A percentile compares a stretch with the other conserved stretches of the same genome.
These are phyloP conservation scores for Montipora sp. DNA, from an alignment of 64 coral and sea anemone species.

Conservation along the genomic window DNA sequence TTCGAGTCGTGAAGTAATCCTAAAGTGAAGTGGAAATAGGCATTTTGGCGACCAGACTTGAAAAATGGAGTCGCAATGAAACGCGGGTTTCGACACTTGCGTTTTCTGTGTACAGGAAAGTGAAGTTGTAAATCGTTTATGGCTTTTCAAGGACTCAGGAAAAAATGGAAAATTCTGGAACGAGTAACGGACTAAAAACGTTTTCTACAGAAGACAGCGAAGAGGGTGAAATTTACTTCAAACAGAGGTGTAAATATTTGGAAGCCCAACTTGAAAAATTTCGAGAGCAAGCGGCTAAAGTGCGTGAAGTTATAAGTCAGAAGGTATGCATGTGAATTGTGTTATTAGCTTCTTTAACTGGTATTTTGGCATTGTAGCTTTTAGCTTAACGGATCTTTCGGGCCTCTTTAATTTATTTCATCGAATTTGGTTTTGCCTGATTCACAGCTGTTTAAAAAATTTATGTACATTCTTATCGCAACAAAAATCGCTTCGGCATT, in stretches of 20 bases:
- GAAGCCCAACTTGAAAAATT: slow-evolving; percentile 72
- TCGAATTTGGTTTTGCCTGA: neutral
- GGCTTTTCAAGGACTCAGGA: neutral
- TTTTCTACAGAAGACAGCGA: slow-evolving; percentile 31
- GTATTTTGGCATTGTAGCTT: neutral
- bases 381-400: neutral
- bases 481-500: neutral
- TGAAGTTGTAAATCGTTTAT: neutral
- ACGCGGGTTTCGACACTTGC: neutral
- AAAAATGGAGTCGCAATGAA: neutral
- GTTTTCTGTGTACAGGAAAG: slow-evolving; percentile 10
- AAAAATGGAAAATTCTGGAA: slow-evolving; percentile 38
- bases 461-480: neutral
- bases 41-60: neutral
- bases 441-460: neutral
- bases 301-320: slow-evolving; percentile 73
- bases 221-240: slow-evolving; percentile 56
- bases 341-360: neutral
- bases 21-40: neutral
- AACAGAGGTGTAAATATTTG: slow-evolving; percentile 59
- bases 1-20: neutral
- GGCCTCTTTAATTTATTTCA: neutral
- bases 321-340: slow-evolving; percentile 49
- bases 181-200: slow-evolving; percentile 1
- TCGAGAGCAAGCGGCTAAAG: slow-evolving; percentile 70